Base-by-base conservation (phyloP, 2,113 vertebrate genomes). In the Steatornis caripensis region DNA sequence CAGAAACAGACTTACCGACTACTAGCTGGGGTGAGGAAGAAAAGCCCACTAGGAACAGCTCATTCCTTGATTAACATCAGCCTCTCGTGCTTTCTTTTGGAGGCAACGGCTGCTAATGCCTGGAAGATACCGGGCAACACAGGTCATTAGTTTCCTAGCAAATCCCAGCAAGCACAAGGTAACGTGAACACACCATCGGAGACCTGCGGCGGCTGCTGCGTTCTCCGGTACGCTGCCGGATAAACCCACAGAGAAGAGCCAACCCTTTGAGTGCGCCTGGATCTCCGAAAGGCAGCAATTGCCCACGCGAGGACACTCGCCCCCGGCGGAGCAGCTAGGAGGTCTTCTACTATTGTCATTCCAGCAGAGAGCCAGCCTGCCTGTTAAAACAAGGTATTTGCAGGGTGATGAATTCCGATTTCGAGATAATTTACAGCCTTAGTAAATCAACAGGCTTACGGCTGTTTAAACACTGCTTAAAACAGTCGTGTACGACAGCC, bases 171-270 rank as follows among this genome's bases (percentile, higher is more conserved):
- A 83, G 60, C 51, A 17, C 6, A 14, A 49, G 60, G 11, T 10
- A 65, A 55, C 57, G 29, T 2, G 1, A 51, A 48, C 10, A 14
- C 21, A 3, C 0, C 75, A 34, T 84, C 65, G 69, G 79, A 88
- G 74, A 36, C 26, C 43, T 0, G 1, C 14, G 0, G 48, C 15
- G 37, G 30, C 24, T 2, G 2, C 68, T 34, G 39, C 5, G 2
- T 11, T 36, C 64, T 27, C 54, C 21, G 21, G 0, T 3, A 48
- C 4, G 0, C 9, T 7, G 9, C 24, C 18, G 22, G 55, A 61
- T 61, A 74, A 87, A 71, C 36, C 36, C 49, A 26, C 22, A 7
- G 6, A 27, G 10, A 65, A 7, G 27, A 66, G 6, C 2, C 82
- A 77, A 14, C 72, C 64, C 43, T 8, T 21, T 11, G 45, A 79